A percentile compares a stretch with the other conserved stretches of the same genome.
These are phyloP conservation scores for Drosophila sproati DNA, from an alignment of 1,140 invertebrate species.

Conservation along the genomic window DNA sequence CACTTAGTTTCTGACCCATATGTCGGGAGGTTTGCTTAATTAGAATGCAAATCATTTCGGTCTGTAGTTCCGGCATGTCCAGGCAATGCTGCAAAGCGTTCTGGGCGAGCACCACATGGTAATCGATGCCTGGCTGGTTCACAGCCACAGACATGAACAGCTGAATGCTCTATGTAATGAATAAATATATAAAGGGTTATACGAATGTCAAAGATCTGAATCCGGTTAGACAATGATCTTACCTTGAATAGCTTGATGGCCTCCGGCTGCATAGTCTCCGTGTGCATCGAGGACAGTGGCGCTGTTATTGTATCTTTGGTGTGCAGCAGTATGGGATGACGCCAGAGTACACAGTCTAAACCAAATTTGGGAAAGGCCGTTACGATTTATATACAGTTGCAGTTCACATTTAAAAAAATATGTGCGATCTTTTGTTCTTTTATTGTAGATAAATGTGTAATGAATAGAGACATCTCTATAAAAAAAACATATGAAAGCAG, in stretches of 20 bases:
- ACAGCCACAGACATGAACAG: slow-evolving; percentile 97
- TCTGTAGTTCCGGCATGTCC: slow-evolving; percentile 94
- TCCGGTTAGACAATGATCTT: slow-evolving; percentile 11
- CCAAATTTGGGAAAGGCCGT: no score
- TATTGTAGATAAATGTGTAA: no score
- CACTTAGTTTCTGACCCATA: slow-evolving; percentile 90
- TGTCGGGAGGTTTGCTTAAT: slow-evolving; percentile 97
- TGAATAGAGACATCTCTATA: no score
- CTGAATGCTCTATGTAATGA: slow-evolving; percentile 91
- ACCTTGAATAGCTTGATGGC: slow-evolving; percentile 98
- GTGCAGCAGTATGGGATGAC: slow-evolving; percentile 95
- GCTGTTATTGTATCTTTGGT: slow-evolving; percentile 94
- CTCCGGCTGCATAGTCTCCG: slow-evolving; percentile 93
- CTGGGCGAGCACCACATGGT: slow-evolving; percentile 97
- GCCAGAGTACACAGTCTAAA: slow-evolving; percentile 94
- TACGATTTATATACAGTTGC: background rate
- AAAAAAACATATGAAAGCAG: no score
- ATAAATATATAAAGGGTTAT: background rate
- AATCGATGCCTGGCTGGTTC: slow-evolving; percentile 97
- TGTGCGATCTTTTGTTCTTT: no score
- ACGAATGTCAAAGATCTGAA: background rate
- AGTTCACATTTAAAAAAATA: no score
- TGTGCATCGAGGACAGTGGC: slow-evolving; percentile 94
- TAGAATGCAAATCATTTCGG: slow-evolving; percentile 95
- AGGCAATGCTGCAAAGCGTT: slow-evolving; percentile 96